A percentile compares a stretch with the other conserved stretches of the same genome.
Evolutionary conservation across 2,797 vertebrate genomes (phyloP).

Genomic region (Tinamus major): DNA sequence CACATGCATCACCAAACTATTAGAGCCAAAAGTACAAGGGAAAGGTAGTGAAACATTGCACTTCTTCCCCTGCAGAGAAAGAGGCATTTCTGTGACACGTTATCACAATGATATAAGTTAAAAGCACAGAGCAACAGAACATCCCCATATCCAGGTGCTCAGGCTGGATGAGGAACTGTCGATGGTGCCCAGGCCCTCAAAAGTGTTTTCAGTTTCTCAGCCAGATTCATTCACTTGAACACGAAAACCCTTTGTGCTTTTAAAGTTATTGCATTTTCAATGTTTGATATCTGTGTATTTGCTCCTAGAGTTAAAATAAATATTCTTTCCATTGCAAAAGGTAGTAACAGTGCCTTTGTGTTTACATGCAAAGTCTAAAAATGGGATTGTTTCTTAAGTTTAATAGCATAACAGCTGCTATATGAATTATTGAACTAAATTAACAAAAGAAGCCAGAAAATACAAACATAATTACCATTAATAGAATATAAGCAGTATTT

Average conservation of each 20-base stretch:
- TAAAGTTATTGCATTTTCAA: neutral
- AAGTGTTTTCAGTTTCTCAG: neutral
- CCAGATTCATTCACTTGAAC: neutral
- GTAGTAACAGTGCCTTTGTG: neutral
- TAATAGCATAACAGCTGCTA: neutral
- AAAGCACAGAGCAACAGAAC: neutral
- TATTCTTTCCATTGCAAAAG: neutral
- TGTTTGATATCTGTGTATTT: neutral
- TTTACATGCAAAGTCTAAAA: neutral
- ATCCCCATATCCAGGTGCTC: neutral
- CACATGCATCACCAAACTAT: fast-evolving
- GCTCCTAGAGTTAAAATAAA: neutral
- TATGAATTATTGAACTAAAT: slow-evolving; percentile 34
- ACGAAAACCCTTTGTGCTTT: neutral
- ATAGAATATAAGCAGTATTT: slow-evolving; percentile 6
- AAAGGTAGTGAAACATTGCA: neutral
- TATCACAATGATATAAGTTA: neutral
- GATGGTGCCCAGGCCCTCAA: neutral
- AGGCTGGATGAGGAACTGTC: neutral
- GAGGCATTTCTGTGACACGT: neutral
- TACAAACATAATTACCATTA: slow-evolving; percentile 25
- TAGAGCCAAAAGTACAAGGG: neutral
- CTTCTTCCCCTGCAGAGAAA: fast-evolving
- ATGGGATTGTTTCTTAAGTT: too few relatives aligned
- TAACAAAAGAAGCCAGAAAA: neutral